Evolutionary conservation across 2,888 invertebrate genomes (phyloP), one percentile per base, ranked within the genome.

Genomic region (Chirona hameri): DNA sequence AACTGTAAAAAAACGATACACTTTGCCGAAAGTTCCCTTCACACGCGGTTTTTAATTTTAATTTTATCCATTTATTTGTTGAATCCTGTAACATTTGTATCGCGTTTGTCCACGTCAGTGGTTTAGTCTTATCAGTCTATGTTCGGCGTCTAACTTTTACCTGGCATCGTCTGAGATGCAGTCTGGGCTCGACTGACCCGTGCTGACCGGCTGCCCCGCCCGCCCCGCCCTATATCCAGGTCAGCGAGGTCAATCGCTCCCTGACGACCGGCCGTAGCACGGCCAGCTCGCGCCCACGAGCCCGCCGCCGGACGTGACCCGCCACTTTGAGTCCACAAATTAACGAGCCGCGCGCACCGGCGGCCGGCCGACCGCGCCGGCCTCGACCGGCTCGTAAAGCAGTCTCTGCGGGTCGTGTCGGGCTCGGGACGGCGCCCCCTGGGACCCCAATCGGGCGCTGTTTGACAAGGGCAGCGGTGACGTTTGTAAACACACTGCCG

Each of bases 311-410:
- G 39, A 27, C 76, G 76, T 76, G 76, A 76, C 76, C 76, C 9
- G 18, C 76, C 76, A 76, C 76, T 76, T 39, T 39, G 76, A 39
- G 39, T 27, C 31, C 15, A 76, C 76, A 76, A 21, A 76, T 76
- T 31, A 76, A 76, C 76, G 31, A 0, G 69, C n/a, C 15, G 14
- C 15, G 12, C 39, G 27, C 15, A 18, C 21, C 57, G 57, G 57
- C 57, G 57, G 57, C 57, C 57, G 52, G 52, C 52, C 10, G 7
- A 52, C 14, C 52, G 52, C 52, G 52, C 52, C 52, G 57, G 57
- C 48, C 48, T 48, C 48, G 48, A 12, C 48, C 48, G 48, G 15
- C 4, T 15, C 57, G 5, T 60, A 21, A 60, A 21, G 4, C 57
- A 60, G 21, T 15, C 21, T 60, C 4, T 60, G 12, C 57, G 57